Evolutionary conservation across 2,888 invertebrate species (phyloP).

Genomic region (Drosophila neutralis): DNA sequence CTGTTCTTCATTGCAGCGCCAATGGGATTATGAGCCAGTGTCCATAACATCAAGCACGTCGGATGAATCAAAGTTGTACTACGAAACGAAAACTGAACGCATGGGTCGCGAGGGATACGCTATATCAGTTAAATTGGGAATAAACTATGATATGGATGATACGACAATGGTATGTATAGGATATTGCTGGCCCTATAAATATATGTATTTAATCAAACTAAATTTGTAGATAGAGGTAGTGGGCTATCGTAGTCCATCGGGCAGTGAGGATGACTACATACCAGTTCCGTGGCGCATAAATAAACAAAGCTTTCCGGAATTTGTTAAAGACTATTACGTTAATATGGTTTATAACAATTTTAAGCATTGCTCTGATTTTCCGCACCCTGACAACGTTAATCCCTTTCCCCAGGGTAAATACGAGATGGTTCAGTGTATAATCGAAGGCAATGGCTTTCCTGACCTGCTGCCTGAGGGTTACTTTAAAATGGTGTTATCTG

Average conservation of each 20-base stretch:
- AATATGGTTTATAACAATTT: conserved; percentile 47
- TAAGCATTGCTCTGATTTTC: conserved; percentile 37
- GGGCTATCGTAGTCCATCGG: conserved; percentile 44
- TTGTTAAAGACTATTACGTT: conserved; percentile 33
- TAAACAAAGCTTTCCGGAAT: conserved; percentile 14
- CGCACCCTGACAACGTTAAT: not conserved
- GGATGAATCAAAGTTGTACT: conserved; percentile 14
- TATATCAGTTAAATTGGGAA: not conserved
- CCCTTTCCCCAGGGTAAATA: conserved; percentile 7
- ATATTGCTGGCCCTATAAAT: not conserved
- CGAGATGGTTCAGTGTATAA: conserved; percentile 23
- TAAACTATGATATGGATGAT: conserved; percentile 33
- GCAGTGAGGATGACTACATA: conserved; percentile 54
- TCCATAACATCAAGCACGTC: conserved; percentile 11
- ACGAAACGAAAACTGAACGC: conserved; percentile 10
- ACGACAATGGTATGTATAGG: conserved; percentile 21
- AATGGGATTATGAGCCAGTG: conserved; percentile 35
- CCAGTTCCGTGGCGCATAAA: conserved; percentile 35
- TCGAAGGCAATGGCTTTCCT: conserved; percentile 47
- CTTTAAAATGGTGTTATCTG: conserved; percentile 35
- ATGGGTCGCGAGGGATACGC: conserved; percentile 27
- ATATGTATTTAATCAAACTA: not conserved
- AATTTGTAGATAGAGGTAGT: not conserved
- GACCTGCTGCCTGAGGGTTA: conserved; percentile 56
- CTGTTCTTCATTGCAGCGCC: conserved; percentile 7